Percentiles rank a stretch among this genome's conserved stretches.
phyloP scores from a whole-genome alignment of 2,113 vertebrate species.

The Bettongia penicillata region DNA sequence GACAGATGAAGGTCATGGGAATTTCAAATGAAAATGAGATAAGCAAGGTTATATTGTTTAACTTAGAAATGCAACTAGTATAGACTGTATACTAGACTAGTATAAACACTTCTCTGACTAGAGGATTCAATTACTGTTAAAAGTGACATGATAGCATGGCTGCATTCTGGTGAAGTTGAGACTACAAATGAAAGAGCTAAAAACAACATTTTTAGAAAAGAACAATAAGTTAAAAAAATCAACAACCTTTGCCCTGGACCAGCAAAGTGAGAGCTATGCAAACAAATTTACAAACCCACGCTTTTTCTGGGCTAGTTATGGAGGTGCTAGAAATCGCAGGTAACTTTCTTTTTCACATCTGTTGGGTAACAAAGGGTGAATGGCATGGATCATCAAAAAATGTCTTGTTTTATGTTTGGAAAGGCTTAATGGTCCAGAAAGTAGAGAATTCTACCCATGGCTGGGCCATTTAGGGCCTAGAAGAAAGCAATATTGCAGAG shows the following conservation, averaged over 20 bases:
- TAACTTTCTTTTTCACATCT: slow-evolving; percentile 63
- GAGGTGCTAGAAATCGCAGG: slow-evolving; percentile 68
- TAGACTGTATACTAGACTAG: not conserved
- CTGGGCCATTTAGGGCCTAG: slow-evolving; percentile 65
- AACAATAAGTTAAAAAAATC: slow-evolving; percentile 41
- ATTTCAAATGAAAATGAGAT: slow-evolving; percentile 30
- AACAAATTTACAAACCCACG: slow-evolving; percentile 56
- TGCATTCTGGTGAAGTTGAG: slow-evolving; percentile 15
- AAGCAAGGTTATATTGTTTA: not conserved
- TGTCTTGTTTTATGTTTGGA: slow-evolving; percentile 71
- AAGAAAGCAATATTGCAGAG: not conserved
- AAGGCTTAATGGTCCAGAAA: slow-evolving; percentile 72
- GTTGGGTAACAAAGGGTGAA: slow-evolving; percentile 72
- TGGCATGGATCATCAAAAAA: slow-evolving; percentile 70
- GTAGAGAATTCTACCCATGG: slow-evolving; percentile 10
- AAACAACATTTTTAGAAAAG: slow-evolving; percentile 1
- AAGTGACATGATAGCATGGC: not conserved
- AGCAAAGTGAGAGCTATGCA: slow-evolving; percentile 47
- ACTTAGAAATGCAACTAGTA: slow-evolving; percentile 12
- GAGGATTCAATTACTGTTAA: not conserved
- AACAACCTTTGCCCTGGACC: slow-evolving; percentile 42
- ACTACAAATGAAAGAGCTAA: not conserved
- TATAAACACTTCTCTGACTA: not conserved
- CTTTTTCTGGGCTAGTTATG: slow-evolving; percentile 50
- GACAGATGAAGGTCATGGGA: not conserved